Evolutionary conservation across 2,797 vertebrate genomes (phyloP).

Genomic region (Anguilla megastoma): DNA sequence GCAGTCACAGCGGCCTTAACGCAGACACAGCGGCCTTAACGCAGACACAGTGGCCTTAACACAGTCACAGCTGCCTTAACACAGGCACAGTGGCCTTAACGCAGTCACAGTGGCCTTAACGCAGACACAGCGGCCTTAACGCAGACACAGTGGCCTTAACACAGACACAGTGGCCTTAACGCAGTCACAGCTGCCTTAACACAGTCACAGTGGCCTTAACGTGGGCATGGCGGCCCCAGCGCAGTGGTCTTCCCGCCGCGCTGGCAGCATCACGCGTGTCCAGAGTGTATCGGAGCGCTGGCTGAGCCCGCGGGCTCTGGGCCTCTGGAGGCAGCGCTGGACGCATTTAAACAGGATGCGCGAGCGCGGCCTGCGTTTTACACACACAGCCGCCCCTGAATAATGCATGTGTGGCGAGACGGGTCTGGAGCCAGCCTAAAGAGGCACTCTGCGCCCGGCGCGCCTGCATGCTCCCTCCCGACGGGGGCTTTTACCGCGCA

Average conservation of each 20-base stretch:
- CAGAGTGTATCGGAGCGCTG: not conserved
- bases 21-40: no score
- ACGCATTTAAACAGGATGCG: not conserved
- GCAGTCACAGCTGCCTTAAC: no score
- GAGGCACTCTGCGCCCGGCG: not conserved
- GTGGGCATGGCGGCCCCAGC: not conserved
- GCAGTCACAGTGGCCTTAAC: no score
- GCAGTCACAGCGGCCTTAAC: no score
- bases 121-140: no score
- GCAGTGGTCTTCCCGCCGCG: not conserved
- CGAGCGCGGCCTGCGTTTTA: not conserved
- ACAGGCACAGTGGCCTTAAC: no score
- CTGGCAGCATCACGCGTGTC: not conserved
- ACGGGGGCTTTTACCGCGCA: not conserved
- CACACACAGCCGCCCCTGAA: not conserved
- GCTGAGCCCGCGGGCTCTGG: not conserved
- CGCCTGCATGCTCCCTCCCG: not conserved
- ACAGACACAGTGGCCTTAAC: no score
- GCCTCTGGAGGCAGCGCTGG: not conserved
- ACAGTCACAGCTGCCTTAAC: no score
- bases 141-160: no score
- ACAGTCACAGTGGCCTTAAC: no score
- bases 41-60: no score
- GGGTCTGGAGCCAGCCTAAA: not conserved
- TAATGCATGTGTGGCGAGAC: not conserved